phyloP scores from a whole-genome alignment of 1,140 invertebrate species.

The Monomorium pharaonis region DNA sequence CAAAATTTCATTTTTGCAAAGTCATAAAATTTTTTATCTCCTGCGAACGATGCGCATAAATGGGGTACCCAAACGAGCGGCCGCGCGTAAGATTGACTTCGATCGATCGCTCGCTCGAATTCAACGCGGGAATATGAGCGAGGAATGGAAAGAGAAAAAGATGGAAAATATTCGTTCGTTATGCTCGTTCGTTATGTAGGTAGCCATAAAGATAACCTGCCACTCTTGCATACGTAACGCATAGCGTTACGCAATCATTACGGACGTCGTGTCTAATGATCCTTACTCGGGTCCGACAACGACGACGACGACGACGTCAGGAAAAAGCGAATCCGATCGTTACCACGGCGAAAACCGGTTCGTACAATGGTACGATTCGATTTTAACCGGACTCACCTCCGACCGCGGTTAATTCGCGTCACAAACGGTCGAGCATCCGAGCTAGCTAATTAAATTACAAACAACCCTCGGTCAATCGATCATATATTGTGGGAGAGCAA shows the following conservation, averaged over 20 bases:
- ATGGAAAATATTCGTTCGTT: constrained; percentile 36
- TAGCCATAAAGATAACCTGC: constrained; percentile 66
- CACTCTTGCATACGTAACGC: constrained; percentile 62
- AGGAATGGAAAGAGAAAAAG: background rate
- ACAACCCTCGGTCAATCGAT: background rate
- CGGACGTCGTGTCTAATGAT: constrained; percentile 68
- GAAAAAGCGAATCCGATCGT: constrained; percentile 55
- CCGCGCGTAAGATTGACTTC: background rate
- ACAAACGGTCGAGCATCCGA: background rate
- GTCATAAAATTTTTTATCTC: background rate
- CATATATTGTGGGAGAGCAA: background rate
- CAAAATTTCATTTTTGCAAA: background rate
- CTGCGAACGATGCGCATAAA: background rate
- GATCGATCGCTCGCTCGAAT: constrained; percentile 21
- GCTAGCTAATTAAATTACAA: constrained; percentile 35
- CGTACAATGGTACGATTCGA: constrained; percentile 33
- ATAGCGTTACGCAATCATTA: constrained; percentile 67
- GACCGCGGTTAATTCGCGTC: constrained; percentile 27
- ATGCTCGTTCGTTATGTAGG: constrained; percentile 25
- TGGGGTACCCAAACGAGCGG: background rate
- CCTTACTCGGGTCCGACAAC: constrained; percentile 37
- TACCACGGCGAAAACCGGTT: constrained; percentile 54
- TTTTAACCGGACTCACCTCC: constrained; percentile 32
- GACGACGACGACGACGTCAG: constrained; percentile 53
- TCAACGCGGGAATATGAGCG: background rate